Base-by-base conservation (phyloP, 2,113 vertebrate genomes). In the Syngnathus floridae region DNA sequence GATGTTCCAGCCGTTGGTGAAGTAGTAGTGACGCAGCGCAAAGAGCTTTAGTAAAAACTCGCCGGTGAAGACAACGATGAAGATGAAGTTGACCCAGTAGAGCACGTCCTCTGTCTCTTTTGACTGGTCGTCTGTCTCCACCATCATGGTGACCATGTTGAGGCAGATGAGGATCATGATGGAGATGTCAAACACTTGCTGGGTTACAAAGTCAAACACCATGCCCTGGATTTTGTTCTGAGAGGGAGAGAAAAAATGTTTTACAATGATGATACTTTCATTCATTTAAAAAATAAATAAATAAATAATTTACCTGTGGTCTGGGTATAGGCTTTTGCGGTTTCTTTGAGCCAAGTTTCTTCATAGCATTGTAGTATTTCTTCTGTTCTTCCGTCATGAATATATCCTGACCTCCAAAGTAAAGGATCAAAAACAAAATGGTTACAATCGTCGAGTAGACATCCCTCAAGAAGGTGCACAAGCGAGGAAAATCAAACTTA, bases 101-200 rank as follows among this genome's bases (percentile, higher is more conserved):
- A 99, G 93, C 57, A 99, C 94, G 2, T 88, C 86, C 83, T 98
- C 96, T 62, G 95, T 96, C 43, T 99, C 92, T 9, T 90, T 69
- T 40, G 93, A 94, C 77, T 99, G 96, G 0, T 95, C 93, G 4
- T 99, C 97, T 0, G 97, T 98, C 86, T 99, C 97, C 78, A 99
- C 95, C 97, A 99, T 99, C 97, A 99, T 99, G 6, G 97, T 99
- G 65, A 99, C 97, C 97, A 99, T 99, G 89, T 99, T 99, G 81
- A 99, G 94, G 91, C 95, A 98, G 77, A 99, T 99, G 67, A 99
- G 92, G 16, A 99, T 95, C 97, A 99, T 99, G 87, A 99, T 98
- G 68, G 95, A 90, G 7, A 99, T 99, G 75, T 99, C 97, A 0
- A 99, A 99, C 1, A 95, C 97, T 88, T 99, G 97, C 80, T 99